phyloP scores from a whole-genome alignment of 2,113 vertebrate genomes.

The Castor canadensis region DNA sequence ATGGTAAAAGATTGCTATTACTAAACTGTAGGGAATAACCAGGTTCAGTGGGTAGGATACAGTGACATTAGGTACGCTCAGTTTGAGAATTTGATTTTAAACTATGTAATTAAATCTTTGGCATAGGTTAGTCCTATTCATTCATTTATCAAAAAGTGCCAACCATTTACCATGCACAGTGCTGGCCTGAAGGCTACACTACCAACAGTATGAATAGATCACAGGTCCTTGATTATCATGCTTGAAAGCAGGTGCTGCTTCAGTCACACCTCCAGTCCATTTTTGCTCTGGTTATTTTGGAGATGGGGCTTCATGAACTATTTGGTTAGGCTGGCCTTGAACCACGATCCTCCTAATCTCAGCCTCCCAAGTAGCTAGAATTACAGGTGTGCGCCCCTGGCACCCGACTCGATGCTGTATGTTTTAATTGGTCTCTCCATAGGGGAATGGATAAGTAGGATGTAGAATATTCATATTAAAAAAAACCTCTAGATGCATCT shows the following conservation, averaged over 20 bases:
- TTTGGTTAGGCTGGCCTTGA: too few species aligned
- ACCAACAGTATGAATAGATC: neutral
- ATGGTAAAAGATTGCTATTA: neutral
- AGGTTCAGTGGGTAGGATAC: neutral
- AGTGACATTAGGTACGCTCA: neutral
- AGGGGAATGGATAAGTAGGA: neutral
- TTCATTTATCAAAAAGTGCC: neutral
- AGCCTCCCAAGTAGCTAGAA: too few species aligned
- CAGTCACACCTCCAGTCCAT: too few species aligned
- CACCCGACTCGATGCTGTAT: too few species aligned
- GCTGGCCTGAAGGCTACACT: neutral
- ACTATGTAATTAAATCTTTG: neutral
- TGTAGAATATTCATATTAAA: neutral
- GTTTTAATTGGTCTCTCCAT: neutral
- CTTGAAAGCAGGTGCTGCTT: too few species aligned
- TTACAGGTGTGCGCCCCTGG: too few species aligned
- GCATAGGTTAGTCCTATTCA: neutral
- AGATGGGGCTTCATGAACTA: too few species aligned
- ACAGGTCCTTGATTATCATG: neutral
- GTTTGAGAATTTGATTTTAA: conserved; percentile 18
- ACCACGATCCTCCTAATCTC: too few species aligned
- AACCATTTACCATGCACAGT: neutral
- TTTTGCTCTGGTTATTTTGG: too few species aligned
- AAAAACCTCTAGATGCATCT: neutral
- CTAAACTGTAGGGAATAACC: neutral